phyloP scores from a whole-genome alignment of 2,113 vertebrate genomes.

The Oostethus manadensis region DNA sequence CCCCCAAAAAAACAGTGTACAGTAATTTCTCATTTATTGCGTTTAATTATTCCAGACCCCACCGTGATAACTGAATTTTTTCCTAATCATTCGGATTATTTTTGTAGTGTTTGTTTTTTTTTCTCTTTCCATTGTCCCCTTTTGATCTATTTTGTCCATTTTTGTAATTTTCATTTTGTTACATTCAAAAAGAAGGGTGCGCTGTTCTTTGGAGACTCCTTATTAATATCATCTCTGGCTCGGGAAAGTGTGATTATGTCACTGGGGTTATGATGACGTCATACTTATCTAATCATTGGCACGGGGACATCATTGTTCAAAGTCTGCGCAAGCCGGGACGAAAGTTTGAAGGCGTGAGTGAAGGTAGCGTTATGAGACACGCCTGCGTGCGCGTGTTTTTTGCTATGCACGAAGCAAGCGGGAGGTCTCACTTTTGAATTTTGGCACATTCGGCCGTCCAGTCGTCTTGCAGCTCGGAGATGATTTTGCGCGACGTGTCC shows the following conservation, averaged over 20 bases:
- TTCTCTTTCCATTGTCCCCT: too few species aligned
- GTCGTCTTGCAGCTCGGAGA: slow-evolving; percentile 76
- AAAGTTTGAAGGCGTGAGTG: not conserved
- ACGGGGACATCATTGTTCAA: not conserved
- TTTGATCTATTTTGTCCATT: too few species aligned
- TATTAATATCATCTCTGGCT: not conserved
- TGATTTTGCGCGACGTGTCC: slow-evolving; percentile 81
- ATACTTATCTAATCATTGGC: not conserved
- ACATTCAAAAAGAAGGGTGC: not conserved
- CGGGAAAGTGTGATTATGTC: not conserved
- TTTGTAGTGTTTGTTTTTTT: too few species aligned
- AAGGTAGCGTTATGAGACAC: not conserved
- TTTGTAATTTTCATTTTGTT: too few species aligned
- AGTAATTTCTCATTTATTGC: too few species aligned
- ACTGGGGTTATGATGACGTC: slow-evolving; percentile 3
- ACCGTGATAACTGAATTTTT: too few species aligned
- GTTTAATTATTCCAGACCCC: too few species aligned
- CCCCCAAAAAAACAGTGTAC: too few species aligned
- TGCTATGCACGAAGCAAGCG: not conserved
- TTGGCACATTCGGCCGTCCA: slow-evolving; percentile 76
- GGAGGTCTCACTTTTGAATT: slow-evolving; percentile 64
- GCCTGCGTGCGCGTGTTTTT: slow-evolving; percentile 1
- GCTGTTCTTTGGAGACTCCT: not conserved
- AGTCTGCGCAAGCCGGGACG: not conserved
- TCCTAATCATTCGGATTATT: too few species aligned